Base-by-base conservation (phyloP, 2,888 invertebrate species). In the Nasonovia ribisnigri region DNA sequence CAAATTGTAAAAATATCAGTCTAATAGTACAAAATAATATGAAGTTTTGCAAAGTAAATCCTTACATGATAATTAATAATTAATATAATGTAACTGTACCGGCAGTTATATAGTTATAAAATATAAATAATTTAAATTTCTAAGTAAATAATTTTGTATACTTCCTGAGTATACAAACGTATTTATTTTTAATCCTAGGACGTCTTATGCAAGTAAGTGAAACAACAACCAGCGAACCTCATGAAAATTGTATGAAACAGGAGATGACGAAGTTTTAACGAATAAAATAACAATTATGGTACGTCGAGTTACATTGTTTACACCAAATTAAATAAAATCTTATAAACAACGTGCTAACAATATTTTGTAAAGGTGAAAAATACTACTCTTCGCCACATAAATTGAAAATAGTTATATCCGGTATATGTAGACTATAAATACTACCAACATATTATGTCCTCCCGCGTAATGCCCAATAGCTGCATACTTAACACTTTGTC, bases 61-160 rank as follows among this genome's bases (percentile, higher is more conserved):
- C n/a, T n/a, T 48, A 36, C 46, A 51, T 24, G 26, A 88, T 24
- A 57, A 88, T 42, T 36, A 87, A 51, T 88, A 51, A 48, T 51
- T 51, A 36, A 24, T 88, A 88, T 3, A 88, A 36, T 26, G 42
- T 88, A 51, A 36, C 36, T 36, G 51, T 51, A 36, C 51, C 87
- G 48, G 36, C 6, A n/a, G 6, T 20, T 87, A 87, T 87, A 87
- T 48, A 87, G 48, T 87, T 87, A 20, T 87, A 87, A 3, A 51
- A 51, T 42, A 36, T n/a, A 51, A 88, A 88, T 88, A 51, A 88
- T 51, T 88, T 67, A 36, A 77, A 42, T 77, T 77, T 77, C 36
- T 16, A 77, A 16, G 36, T 36, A 36, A 77, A 77, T 77, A 77
- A 36, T 77, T 77, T 36, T 77, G 67, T 36, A 77, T 77, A 77